Percentiles rank a stretch among this genome's conserved stretches.
Conservation (phyloP, 2,797 vertebrate genomes). For the Synanceia verrucosa region DNA sequence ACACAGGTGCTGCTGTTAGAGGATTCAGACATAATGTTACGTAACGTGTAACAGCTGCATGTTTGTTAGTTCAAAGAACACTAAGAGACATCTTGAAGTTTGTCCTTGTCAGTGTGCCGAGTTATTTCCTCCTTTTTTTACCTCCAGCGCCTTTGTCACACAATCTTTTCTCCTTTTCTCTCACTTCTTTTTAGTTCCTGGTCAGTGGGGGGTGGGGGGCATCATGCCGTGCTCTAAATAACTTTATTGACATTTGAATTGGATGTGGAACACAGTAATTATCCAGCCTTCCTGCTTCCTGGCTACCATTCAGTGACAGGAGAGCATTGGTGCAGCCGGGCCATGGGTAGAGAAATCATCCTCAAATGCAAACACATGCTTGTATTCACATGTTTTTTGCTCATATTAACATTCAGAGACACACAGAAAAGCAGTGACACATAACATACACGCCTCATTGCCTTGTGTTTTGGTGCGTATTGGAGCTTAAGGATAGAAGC, state of each 20-base stretch:
- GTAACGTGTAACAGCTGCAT: constrained; percentile 31
- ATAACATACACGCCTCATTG: background rate
- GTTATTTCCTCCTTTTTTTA: constrained; percentile 24
- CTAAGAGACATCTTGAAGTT: background rate
- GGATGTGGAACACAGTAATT: constrained; percentile 75
- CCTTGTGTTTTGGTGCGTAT: background rate
- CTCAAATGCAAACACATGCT: constrained; percentile 20
- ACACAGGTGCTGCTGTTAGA: constrained; percentile 55
- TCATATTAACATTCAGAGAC: constrained; percentile 1
- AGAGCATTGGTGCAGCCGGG: constrained; percentile 34
- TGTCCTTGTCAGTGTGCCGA: too few relatives aligned
- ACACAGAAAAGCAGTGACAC: background rate
- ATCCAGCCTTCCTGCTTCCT: constrained; percentile 72
- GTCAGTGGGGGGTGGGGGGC: constrained; percentile 12
- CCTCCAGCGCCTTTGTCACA: constrained; percentile 22
- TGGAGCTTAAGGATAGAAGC: background rate
- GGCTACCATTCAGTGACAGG: constrained; percentile 51
- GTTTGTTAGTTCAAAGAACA: constrained; percentile 38
- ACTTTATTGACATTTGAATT: constrained; percentile 80
- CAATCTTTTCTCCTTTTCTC: constrained; percentile 1
- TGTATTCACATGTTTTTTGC: background rate
- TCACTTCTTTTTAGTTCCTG: constrained; percentile 18
- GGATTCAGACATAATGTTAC: constrained; percentile 27
- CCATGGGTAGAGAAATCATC: constrained; percentile 27
- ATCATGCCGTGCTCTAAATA: constrained; percentile 71